phyloP scores from a whole-genome alignment of 2,113 vertebrate species.

The Corythornis cristatus region DNA sequence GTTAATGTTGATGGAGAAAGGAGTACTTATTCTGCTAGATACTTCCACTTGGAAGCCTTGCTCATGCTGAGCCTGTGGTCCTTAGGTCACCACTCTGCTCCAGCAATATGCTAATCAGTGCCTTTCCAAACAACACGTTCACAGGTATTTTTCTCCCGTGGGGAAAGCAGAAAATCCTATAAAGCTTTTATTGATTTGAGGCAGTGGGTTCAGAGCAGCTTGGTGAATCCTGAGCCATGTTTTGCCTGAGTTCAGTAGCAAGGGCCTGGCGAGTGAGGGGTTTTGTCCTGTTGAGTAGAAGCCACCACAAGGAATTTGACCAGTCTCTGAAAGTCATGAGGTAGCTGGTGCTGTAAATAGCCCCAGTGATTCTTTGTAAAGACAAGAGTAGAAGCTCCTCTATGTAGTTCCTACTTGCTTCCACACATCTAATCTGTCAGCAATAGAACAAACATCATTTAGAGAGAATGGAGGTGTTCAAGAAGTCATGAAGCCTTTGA shows the following conservation, averaged over 20 bases:
- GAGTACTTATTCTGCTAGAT: neutral
- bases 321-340: neutral
- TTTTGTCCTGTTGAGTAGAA: neutral
- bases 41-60: neutral
- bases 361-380: neutral
- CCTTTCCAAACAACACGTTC: slow-evolving; percentile 16
- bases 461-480: neutral
- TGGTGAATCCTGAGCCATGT: neutral
- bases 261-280: neutral
- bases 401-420: neutral
- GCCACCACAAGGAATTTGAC: neutral
- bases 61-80: slow-evolving; percentile 16
- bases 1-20: neutral
- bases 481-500: neutral
- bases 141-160: neutral
- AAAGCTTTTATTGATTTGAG: slow-evolving; percentile 23
- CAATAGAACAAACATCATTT: neutral
- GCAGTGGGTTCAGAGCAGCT: neutral
- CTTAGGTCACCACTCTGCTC: slow-evolving; percentile 28
- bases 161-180: slow-evolving; percentile 8
- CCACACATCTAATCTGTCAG: neutral
- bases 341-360: neutral
- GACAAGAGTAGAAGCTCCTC: neutral
- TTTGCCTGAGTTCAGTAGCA: neutral
- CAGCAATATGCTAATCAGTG: slow-evolving; percentile 45